These are phyloP conservation scores for Hyposmocoma kahamanoa DNA, from an alignment of 1,140 invertebrate genomes.

Conservation along the genomic window DNA sequence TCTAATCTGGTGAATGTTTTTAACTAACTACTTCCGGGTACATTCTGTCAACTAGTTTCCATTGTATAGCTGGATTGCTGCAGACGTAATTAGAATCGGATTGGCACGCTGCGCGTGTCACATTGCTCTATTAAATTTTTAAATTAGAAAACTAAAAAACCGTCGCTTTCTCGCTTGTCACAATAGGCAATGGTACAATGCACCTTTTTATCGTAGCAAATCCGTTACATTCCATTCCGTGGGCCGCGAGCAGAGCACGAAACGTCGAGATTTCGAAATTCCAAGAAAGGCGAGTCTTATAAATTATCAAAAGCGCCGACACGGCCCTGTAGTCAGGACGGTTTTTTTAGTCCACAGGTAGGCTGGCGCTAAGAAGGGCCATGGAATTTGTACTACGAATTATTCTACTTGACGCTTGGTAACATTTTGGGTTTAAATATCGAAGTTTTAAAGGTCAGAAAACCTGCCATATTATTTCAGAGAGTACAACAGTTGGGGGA, in stretches of 20 bases:
- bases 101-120: not conserved
- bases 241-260: constrained; percentile 34
- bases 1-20: too few relatives aligned
- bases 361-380: constrained; percentile 67
- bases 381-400: constrained; percentile 56
- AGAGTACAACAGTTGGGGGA: too few relatives aligned
- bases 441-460: too few relatives aligned
- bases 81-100: too few relatives aligned
- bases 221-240: constrained; percentile 68
- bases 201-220: constrained; percentile 59
- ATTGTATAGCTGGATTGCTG: too few relatives aligned
- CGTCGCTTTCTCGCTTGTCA: constrained; percentile 6
- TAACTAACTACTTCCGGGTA: too few relatives aligned
- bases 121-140: constrained; percentile 13
- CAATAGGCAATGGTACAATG: constrained; percentile 38
- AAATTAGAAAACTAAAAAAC: constrained; percentile 27
- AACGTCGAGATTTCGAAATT: constrained; percentile 69
- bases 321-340: constrained; percentile 62
- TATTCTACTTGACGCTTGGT: not conserved
- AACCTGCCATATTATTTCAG: too few relatives aligned
- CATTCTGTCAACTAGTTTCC: too few relatives aligned
- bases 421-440: too few relatives aligned
- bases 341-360: constrained; percentile 71
- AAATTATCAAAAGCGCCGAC: constrained; percentile 73
- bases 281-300: constrained; percentile 70